Conservation (phyloP, 2,888 invertebrate species). For the Carcina quercana region DNA sequence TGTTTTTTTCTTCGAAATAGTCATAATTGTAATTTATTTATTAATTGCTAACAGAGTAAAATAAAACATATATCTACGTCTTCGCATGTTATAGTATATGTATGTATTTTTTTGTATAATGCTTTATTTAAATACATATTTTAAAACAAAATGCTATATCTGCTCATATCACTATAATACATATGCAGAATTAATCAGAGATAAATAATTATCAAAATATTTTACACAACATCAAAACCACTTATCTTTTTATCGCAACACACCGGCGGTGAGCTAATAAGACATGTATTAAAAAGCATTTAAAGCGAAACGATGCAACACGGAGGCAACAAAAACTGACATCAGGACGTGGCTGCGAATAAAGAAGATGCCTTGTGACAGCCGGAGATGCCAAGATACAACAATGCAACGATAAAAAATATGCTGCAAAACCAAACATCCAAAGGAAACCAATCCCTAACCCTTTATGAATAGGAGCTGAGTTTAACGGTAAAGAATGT, state of each 20-base stretch:
- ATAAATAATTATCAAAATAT: too few relatives aligned
- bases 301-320: conserved; percentile 40
- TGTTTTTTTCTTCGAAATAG: too few relatives aligned
- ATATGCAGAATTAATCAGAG: too few relatives aligned
- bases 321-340: conserved; percentile 47
- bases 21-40: too few relatives aligned
- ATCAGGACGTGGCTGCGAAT: conserved; percentile 44
- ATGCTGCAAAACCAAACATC: conserved; percentile 1
- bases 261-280: conserved; percentile 41
- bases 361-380: conserved; percentile 49
- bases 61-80: too few relatives aligned
- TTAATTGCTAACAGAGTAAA: too few relatives aligned
- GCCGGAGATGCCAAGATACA: conserved; percentile 42
- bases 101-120: too few relatives aligned
- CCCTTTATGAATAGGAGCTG: conserved; percentile 17
- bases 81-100: too few relatives aligned
- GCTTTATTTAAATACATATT: too few relatives aligned
- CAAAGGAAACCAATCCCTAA: conserved; percentile 21
- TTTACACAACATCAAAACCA: background rate
- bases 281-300: conserved; percentile 42
- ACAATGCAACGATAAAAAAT: conserved; percentile 26
- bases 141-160: too few relatives aligned
- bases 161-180: too few relatives aligned
- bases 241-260: conserved; percentile 15
- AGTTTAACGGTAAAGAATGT: conserved; percentile 4